phyloP scores from a whole-genome alignment of 2,797 vertebrate genomes.

The Argyrosomus regius region DNA sequence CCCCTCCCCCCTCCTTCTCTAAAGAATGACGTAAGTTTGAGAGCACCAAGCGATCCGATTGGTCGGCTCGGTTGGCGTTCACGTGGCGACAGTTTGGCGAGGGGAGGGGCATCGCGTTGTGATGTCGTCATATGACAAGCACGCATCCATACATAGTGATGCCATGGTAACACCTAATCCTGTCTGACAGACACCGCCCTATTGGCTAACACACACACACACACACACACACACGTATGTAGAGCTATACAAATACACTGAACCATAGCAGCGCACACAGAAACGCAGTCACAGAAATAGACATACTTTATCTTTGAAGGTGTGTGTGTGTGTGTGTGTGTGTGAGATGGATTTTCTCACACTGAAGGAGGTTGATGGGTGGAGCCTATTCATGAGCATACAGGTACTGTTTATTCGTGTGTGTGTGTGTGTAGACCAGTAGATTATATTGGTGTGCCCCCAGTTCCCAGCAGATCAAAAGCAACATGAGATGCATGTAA shows the following conservation, averaged over 20 bases:
- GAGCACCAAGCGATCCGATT: slow-evolving; percentile 34
- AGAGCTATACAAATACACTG: slow-evolving; percentile 65
- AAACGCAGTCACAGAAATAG: slow-evolving; percentile 3
- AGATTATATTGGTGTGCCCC: background rate
- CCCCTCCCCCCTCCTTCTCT: background rate
- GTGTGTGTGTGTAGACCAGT: background rate
- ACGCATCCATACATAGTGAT: slow-evolving; percentile 35
- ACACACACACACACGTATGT: slow-evolving; percentile 19
- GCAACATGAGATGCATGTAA: background rate
- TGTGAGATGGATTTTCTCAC: background rate
- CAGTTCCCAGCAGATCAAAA: slow-evolving; percentile 4
- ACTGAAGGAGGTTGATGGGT: background rate
- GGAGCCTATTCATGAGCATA: background rate
- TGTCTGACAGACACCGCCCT: slow-evolving; percentile 52
- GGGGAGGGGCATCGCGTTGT: slow-evolving; percentile 48
- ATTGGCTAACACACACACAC: slow-evolving; percentile 43
- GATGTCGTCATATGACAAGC: slow-evolving; percentile 29
- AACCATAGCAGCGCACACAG: slow-evolving; percentile 87
- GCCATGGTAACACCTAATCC: slow-evolving; percentile 67
- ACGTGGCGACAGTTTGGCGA: slow-evolving; percentile 51
- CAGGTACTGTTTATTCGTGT: background rate
- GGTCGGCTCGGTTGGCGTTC: slow-evolving; percentile 46
- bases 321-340: slow-evolving; percentile 9
- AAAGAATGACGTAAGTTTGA: slow-evolving; percentile 17
- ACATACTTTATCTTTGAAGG: background rate